Percentiles rank a stretch among this genome's conserved stretches.
These are phyloP conservation scores for Calameuta idolon DNA, from an alignment of 2,888 invertebrate species.

Conservation along the genomic window DNA sequence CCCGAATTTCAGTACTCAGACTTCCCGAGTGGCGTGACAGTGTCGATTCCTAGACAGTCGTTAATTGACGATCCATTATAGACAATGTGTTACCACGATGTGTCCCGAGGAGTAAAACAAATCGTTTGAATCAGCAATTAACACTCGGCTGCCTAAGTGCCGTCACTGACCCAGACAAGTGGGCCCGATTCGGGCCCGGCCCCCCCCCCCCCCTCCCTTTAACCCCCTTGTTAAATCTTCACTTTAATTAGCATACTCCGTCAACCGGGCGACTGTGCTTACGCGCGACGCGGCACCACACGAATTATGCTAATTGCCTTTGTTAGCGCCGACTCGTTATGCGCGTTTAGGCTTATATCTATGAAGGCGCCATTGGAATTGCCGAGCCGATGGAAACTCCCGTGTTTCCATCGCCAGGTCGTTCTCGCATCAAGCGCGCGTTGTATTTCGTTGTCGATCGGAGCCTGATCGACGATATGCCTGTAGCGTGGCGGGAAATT, in stretches of 20 bases:
- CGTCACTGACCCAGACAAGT: background rate
- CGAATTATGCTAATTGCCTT: conserved; percentile 39
- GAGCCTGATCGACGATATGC: too few species aligned
- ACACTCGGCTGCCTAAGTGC: background rate
- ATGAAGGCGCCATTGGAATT: background rate
- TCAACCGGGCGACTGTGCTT: conserved; percentile 27
- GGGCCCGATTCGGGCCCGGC: background rate
- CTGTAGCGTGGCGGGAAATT: background rate
- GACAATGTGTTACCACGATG: background rate
- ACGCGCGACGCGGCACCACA: conserved; percentile 22
- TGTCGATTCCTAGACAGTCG: background rate
- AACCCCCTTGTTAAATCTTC: conserved; percentile 28
- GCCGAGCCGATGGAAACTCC: background rate
- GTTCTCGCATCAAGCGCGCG: background rate
- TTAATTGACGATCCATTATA: background rate
- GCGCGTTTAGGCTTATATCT: conserved; percentile 12
- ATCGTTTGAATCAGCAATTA: background rate
- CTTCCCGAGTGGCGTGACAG: background rate
- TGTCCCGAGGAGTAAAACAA: background rate
- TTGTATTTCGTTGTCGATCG: background rate
- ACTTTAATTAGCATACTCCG: conserved; percentile 35
- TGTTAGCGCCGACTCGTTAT: conserved; percentile 28
- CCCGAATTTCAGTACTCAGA: background rate
- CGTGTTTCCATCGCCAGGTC: background rate
- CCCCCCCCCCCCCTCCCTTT: background rate